Conservation (phyloP, 2,113 vertebrate genomes). For the Ciconia boyciana region DNA sequence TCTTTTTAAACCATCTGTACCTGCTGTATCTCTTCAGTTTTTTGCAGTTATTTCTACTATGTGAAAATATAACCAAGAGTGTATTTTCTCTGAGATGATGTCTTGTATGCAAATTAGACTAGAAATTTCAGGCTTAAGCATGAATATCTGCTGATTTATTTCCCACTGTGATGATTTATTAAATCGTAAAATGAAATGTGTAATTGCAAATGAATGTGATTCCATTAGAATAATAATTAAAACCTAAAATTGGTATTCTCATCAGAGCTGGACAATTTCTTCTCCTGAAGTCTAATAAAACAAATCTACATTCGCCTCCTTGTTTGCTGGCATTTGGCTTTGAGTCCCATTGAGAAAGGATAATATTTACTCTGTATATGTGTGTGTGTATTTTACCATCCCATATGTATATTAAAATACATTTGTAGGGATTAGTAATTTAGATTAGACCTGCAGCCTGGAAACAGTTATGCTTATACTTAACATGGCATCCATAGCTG, state of each 20-base stretch:
- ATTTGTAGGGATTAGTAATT: background rate
- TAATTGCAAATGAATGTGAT: background rate
- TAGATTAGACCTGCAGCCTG: background rate
- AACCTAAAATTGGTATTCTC: background rate
- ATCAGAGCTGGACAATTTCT: background rate
- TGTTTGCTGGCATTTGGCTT: background rate
- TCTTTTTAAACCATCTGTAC: background rate
- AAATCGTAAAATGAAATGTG: background rate
- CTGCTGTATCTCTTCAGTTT: background rate
- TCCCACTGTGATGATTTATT: conserved; percentile 3
- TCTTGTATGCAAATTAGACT: conserved; percentile 16
- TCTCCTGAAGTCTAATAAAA: background rate
- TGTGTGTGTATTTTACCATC: background rate
- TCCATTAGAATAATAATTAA: background rate
- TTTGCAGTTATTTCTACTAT: background rate
- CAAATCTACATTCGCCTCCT: background rate
- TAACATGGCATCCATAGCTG: background rate
- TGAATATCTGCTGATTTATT: background rate
- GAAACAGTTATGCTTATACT: background rate
- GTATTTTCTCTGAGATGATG: background rate
- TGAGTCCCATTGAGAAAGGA: background rate
- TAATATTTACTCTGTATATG: background rate
- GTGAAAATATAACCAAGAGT: conserved; percentile 17
- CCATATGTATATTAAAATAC: background rate
- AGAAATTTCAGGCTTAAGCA: conserved; percentile 11